phyloP scores from a whole-genome alignment of 2,797 vertebrate species.

The Oryzias sinensis region DNA sequence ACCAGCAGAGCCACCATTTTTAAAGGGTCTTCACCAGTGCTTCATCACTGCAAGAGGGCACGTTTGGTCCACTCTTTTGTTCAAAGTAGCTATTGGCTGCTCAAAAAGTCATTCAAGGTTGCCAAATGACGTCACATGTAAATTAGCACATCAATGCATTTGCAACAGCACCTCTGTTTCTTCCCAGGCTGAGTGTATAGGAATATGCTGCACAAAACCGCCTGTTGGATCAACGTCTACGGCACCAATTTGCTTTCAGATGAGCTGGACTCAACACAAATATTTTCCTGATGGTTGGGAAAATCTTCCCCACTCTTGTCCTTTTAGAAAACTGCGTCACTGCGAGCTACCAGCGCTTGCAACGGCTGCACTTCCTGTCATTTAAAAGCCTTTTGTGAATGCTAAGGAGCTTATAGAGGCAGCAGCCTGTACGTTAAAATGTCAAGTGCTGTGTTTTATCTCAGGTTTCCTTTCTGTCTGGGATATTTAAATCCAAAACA shows the following conservation, averaged over 20 bases:
- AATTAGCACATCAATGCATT: slow-evolving; percentile 63
- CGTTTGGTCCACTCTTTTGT: slow-evolving; percentile 24
- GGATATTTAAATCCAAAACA: slow-evolving; percentile 8
- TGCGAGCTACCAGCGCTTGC: slow-evolving; percentile 15
- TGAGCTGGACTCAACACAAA: slow-evolving; percentile 7
- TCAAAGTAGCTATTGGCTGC: slow-evolving; percentile 30
- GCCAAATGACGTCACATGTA: slow-evolving; percentile 49
- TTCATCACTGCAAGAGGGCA: slow-evolving; percentile 9
- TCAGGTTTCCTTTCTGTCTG: slow-evolving; percentile 12
- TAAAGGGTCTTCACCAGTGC: background rate
- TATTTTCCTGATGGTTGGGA: slow-evolving; percentile 7
- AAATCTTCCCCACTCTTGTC: slow-evolving; percentile 18
- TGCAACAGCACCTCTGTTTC: slow-evolving; percentile 42
- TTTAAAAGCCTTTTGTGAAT: slow-evolving; percentile 41
- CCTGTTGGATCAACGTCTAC: slow-evolving; percentile 26
- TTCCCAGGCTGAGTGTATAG: slow-evolving; percentile 49
- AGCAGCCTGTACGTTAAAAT: slow-evolving; percentile 2
- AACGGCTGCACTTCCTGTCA: slow-evolving; percentile 19
- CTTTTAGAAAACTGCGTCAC: slow-evolving; percentile 44
- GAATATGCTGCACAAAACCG: slow-evolving; percentile 22
- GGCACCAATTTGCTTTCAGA: slow-evolving; percentile 20
- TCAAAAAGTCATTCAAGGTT: slow-evolving; percentile 21
- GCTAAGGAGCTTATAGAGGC: background rate
- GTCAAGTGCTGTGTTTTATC: slow-evolving; percentile 7
- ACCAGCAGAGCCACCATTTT: background rate